Conservation (phyloP, 92 coral and sea anemone genomes). For the Actinernus sp. region DNA sequence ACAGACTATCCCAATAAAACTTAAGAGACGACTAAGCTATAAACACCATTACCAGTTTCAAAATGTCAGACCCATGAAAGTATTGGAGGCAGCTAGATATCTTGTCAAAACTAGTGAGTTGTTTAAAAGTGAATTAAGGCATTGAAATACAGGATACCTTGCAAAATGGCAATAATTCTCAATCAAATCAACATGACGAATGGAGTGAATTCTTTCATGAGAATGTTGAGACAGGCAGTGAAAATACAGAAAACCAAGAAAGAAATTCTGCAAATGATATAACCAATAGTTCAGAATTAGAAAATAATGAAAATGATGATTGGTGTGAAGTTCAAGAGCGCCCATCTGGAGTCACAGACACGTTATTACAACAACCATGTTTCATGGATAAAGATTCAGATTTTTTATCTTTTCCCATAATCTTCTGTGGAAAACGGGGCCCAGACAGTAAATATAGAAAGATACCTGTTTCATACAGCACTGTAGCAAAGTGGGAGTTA, state of each 20-base stretch:
- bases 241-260: not conserved
- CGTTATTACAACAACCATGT: conserved; percentile 48
- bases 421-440: conserved; percentile 64
- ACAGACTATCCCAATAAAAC: conserved; percentile 70
- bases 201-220: conserved; percentile 19
- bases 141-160: conserved; percentile 41
- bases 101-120: conserved; percentile 65
- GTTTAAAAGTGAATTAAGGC: conserved; percentile 66
- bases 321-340: conserved; percentile 65
- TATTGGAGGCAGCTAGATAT: conserved; percentile 69
- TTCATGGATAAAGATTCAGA: conserved; percentile 63
- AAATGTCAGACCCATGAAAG: conserved; percentile 64
- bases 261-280: not conserved
- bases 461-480: conserved; percentile 49
- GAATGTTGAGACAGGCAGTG: too few species aligned
- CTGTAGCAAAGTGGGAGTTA: conserved; percentile 69
- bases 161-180: not conserved
- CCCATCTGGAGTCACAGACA: conserved; percentile 57
- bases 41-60: conserved; percentile 75
- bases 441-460: conserved; percentile 31
- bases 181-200: conserved; percentile 10
- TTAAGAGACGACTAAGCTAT: conserved; percentile 53
- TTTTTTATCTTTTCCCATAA: conserved; percentile 64
- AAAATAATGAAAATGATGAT: conserved; percentile 15
- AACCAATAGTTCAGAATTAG: too few species aligned